Evolutionary conservation across 1,140 invertebrate genomes (phyloP).

Genomic region (Belonocnema kinseyi): DNA sequence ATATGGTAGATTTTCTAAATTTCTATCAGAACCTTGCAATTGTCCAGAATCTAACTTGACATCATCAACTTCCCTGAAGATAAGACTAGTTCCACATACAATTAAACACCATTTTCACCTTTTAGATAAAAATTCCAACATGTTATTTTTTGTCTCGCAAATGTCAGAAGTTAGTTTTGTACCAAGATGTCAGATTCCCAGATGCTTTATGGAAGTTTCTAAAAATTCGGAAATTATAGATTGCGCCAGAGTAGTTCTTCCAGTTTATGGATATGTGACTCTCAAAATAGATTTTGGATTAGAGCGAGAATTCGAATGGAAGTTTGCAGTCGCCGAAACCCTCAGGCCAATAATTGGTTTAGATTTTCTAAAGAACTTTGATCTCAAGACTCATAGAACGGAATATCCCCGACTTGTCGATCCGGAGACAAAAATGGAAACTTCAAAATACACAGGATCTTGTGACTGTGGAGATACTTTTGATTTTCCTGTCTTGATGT

Average conservation of each 20-base stretch:
- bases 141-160: not conserved
- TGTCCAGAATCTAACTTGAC: not conserved
- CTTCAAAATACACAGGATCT: not conserved
- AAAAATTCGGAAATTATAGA: not conserved
- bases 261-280: not conserved
- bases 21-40: not conserved
- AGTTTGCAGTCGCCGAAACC: not conserved
- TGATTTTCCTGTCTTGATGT: not conserved
- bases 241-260: not conserved
- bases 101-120: slow-evolving; percentile 9
- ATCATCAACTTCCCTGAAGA: not conserved
- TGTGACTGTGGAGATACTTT: not conserved
- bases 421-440: not conserved
- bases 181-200: not conserved
- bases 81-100: not conserved
- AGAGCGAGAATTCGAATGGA: not conserved
- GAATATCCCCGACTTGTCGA: not conserved
- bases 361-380: not conserved
- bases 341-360: not conserved
- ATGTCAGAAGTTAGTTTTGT: not conserved
- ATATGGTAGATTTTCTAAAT: not conserved
- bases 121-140: not conserved
- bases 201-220: not conserved
- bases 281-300: slow-evolving; percentile 15
- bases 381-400: not conserved